Conservation (phyloP, 2,888 invertebrate genomes). For the Synanthedon tipuliformis region DNA sequence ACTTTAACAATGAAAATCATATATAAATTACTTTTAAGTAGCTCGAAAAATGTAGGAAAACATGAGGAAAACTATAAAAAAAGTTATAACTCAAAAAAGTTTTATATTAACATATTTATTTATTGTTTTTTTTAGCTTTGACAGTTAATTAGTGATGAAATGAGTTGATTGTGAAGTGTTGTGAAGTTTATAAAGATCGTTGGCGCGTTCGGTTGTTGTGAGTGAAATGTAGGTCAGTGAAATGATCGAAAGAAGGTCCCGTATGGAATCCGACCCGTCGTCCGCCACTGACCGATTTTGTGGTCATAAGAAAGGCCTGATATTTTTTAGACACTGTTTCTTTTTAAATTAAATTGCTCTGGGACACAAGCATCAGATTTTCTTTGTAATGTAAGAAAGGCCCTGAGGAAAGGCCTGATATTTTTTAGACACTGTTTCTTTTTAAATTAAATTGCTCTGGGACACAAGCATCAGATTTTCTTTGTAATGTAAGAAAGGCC, state of each 20-base stretch:
- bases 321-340: constrained; percentile 29
- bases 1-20: too few species aligned
- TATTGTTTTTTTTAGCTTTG: too few species aligned
- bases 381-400: too few species aligned
- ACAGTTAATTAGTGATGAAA: too few species aligned
- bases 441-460: constrained; percentile 11
- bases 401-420: constrained; percentile 43
- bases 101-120: too few species aligned
- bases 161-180: background rate
- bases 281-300: constrained; percentile 52
- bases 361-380: background rate
- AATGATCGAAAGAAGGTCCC: constrained; percentile 64
- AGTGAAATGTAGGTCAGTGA: constrained; percentile 61
- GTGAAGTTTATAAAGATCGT: constrained; percentile 3
- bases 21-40: too few species aligned
- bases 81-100: too few species aligned
- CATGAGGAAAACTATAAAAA: too few species aligned
- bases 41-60: too few species aligned
- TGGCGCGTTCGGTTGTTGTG: constrained; percentile 19
- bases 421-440: constrained; percentile 25
- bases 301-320: constrained; percentile 37
- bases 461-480: background rate
- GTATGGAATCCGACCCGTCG: constrained; percentile 57
- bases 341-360: constrained; percentile 14
- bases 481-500: too few species aligned